phyloP scores from a whole-genome alignment of 2,888 invertebrate species.

The Synanthedon tipuliformis region DNA sequence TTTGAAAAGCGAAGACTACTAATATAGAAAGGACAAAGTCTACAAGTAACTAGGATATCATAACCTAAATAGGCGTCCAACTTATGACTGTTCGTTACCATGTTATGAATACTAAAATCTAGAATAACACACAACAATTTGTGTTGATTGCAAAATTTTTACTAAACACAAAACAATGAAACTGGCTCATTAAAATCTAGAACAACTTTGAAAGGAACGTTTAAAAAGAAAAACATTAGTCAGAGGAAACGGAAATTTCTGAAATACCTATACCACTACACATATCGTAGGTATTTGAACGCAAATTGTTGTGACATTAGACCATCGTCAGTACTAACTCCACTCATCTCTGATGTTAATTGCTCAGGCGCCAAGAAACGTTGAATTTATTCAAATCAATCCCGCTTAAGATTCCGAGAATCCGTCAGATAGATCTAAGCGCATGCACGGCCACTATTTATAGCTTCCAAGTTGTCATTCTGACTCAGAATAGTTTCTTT shows the following conservation, averaged over 20 bases:
- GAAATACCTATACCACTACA: background rate
- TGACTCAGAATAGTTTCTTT: background rate
- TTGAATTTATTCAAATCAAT: constrained; percentile 22
- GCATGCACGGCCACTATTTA: background rate
- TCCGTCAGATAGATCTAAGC: constrained; percentile 8
- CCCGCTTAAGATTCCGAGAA: constrained; percentile 18
- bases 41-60: no score
- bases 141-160: no score
- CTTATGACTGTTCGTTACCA: no score
- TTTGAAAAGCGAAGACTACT: no score
- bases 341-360: constrained; percentile 23
- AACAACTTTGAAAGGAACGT: no score
- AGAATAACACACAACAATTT: no score
- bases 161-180: no score
- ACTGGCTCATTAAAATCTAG: no score
- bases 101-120: no score
- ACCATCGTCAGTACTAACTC: background rate
- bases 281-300: background rate
- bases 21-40: no score
- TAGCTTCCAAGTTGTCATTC: background rate
- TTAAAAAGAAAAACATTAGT: background rate
- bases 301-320: constrained; percentile 2
- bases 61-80: no score
- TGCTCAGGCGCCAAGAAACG: constrained; percentile 27
- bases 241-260: background rate